Evolutionary conservation across 1,140 invertebrate species (phyloP).

Genomic region (Chrysomallon squamiferum): DNA sequence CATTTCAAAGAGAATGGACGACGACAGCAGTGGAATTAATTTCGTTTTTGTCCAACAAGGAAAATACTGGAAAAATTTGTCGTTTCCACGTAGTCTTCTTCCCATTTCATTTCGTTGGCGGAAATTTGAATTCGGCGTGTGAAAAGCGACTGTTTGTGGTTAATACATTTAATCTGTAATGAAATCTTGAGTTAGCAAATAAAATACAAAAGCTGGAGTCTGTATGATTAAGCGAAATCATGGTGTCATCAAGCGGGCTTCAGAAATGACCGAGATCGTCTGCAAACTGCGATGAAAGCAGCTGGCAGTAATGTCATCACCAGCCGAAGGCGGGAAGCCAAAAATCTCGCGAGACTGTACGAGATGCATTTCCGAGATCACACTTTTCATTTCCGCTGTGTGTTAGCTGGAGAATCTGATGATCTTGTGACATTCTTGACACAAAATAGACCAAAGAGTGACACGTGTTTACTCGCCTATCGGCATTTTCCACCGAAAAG

Average conservation of each 20-base stretch:
- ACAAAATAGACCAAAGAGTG: background rate
- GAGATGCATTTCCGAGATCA: slow-evolving; percentile 2
- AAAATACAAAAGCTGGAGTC: background rate
- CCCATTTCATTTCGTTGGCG: slow-evolving; percentile 1
- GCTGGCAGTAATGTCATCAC: no score
- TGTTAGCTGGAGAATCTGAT: slow-evolving; percentile 2
- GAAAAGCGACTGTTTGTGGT: slow-evolving; percentile 3
- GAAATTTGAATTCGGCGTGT: background rate
- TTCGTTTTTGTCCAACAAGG: background rate
- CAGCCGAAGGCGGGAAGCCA: no score
- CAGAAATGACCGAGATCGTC: no score
- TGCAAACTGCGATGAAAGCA: no score
- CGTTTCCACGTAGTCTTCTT: background rate
- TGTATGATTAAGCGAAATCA: no score
- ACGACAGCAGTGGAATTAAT: background rate
- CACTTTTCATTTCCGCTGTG: slow-evolving; percentile 4
- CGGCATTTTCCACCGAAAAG: slow-evolving; percentile 3
- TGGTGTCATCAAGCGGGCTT: no score
- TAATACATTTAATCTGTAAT: background rate
- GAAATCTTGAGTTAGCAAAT: slow-evolving; percentile 3
- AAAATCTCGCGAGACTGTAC: background rate
- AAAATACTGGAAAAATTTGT: slow-evolving; percentile 7
- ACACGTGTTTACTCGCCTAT: slow-evolving; percentile 7
- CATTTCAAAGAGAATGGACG: no score
- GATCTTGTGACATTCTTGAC: slow-evolving; percentile 2